These are phyloP conservation scores for Auanema freiburgensis DNA, from an alignment of 2,888 invertebrate species.

Conservation along the genomic window DNA sequence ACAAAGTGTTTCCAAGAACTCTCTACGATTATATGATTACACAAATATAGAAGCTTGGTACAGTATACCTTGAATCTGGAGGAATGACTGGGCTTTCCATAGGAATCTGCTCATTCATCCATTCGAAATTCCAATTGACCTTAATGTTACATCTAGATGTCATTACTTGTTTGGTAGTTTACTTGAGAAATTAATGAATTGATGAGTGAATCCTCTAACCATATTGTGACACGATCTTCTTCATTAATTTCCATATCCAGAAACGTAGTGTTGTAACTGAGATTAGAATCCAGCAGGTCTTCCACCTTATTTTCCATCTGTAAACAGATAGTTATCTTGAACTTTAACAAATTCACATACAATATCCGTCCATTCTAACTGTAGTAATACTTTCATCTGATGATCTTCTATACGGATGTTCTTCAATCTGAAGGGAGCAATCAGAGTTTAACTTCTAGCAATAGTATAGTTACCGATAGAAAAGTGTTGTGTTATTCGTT, in stretches of 20 bases:
- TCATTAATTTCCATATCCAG: constrained; percentile 43
- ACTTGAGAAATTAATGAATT: constrained; percentile 59
- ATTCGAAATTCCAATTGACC: constrained; percentile 60
- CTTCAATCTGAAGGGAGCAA: constrained; percentile 26
- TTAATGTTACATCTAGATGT: constrained; percentile 4
- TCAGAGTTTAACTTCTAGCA: constrained; percentile 1
- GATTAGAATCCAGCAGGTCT: neutral
- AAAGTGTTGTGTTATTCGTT: constrained; percentile 33
- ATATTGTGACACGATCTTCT: constrained; percentile 49
- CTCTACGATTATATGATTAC: constrained; percentile 22
- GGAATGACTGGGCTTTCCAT: constrained; percentile 55
- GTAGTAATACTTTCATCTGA: constrained; percentile 47
- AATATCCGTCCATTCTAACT: constrained; percentile 50
- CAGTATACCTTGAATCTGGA: constrained; percentile 31
- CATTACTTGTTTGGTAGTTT: neutral
- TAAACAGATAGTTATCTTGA: constrained; percentile 15
- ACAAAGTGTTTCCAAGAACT: constrained; percentile 59
- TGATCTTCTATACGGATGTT: constrained; percentile 47
- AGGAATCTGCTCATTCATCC: constrained; percentile 61
- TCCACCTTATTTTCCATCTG: constrained; percentile 1
- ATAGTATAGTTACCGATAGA: constrained; percentile 22
- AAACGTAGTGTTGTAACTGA: constrained; percentile 23
- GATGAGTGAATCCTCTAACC: constrained; percentile 58
- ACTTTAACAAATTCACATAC: constrained; percentile 14
- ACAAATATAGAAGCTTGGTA: neutral